Base-by-base conservation (phyloP, 2,888 invertebrate species). In the Lobophora halterata region DNA sequence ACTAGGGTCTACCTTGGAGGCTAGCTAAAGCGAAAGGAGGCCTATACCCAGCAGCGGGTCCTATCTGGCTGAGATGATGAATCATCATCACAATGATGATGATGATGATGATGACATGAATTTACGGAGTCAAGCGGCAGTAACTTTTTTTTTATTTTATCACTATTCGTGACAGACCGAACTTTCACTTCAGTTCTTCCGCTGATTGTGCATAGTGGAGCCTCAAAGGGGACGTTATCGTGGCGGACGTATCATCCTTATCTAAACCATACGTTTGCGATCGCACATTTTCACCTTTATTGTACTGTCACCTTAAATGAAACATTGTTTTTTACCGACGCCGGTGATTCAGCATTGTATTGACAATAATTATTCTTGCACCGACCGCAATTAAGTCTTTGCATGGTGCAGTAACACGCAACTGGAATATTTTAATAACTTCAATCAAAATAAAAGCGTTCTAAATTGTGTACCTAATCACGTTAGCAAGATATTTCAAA, bases 251-350 rank as follows among this genome's bases (percentile, higher is more conserved):
- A 58, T 49, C 36, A 42, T 49, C 48, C 65, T 74, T 75, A 81
- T 77, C 74, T 72, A 66, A 65, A 67, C 70, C 67, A 71, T 59
- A 61, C 58, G 56, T 55, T 61, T 38, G 56, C 65, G 49, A 65
- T 66, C 63, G 45, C 55, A 65, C 66, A 74, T 71, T 72, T 70
- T 65, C 63, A 63, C 64, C 59, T 67, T 66, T 65, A 65, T 65
- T 66, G 61, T 52, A 54, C 56, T 65, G 67, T 69, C 65, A 62
- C 58, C 53, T 38, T n/a, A 39, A 41, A 45, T 44, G 28, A 47
- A 43, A 44, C 49, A 40, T 41, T 51, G 46, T 39, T 38, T 45
- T 36, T 49, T 48, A 48, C 44, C 29, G n/a, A n/a, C n/a, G 39
- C 18, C 32, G 36, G 35, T 40, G 46, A 51, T 53, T 51, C 44